A percentile compares a stretch with the other conserved stretches of the same genome.
These are phyloP conservation scores for Arrhamphus sclerolepis DNA, from an alignment of 2,797 vertebrate genomes.

Conservation along the genomic window DNA sequence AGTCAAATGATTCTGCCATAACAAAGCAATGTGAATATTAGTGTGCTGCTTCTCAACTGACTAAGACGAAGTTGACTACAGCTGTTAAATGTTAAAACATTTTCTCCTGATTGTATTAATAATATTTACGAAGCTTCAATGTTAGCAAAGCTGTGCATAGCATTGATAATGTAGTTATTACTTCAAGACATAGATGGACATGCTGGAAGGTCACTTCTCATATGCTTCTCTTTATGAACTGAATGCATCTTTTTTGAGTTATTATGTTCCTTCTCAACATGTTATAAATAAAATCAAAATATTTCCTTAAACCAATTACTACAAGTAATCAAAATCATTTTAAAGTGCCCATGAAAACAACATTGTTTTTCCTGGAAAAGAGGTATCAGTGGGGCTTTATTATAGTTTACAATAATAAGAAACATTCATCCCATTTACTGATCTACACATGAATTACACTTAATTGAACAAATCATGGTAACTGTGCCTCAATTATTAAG, in stretches of 20 bases:
- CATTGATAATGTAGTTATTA: conserved; percentile 4
- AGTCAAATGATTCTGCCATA: too few species aligned
- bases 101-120: background rate
- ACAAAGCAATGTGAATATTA: background rate
- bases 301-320: conserved; percentile 43
- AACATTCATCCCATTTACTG: conserved; percentile 27
- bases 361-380: conserved; percentile 25
- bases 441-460: conserved; percentile 39
- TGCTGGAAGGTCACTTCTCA: conserved; percentile 18
- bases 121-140: background rate
- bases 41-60: background rate
- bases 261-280: conserved; percentile 34
- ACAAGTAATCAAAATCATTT: conserved; percentile 38
- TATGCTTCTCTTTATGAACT: conserved; percentile 17
- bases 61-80: background rate
- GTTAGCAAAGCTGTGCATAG: background rate
- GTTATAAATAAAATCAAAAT: conserved; percentile 55
- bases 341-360: conserved; percentile 37
- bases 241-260: conserved; percentile 29
- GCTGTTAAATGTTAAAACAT: background rate
- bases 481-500: conserved; percentile 13
- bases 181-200: background rate
- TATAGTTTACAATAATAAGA: conserved; percentile 36
- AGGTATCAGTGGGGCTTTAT: conserved; percentile 14
- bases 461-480: conserved; percentile 38